Conservation (phyloP, 1,140 invertebrate genomes). For the Apis dorsata region DNA sequence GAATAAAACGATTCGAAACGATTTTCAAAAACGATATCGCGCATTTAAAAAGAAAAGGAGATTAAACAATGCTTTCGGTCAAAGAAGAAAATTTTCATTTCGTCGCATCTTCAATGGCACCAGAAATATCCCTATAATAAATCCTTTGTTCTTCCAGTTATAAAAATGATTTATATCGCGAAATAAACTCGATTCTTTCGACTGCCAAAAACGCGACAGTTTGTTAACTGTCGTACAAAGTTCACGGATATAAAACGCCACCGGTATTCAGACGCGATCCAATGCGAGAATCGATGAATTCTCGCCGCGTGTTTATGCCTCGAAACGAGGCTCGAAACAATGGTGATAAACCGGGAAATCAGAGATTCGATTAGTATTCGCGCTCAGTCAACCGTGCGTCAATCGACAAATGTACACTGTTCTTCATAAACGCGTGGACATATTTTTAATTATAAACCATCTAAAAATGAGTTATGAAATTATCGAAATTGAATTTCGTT, state of each 20-base stretch:
- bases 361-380: conserved; percentile 27
- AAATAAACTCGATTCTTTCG: background rate
- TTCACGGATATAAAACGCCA: background rate
- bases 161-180: background rate
- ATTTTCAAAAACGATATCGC: no score
- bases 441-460: no score
- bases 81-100: no score
- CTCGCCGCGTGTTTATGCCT: background rate
- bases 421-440: no score
- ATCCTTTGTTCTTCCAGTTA: no score
- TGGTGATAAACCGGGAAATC: conserved; percentile 1
- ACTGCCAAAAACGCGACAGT: background rate
- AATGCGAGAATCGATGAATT: background rate
- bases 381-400: background rate
- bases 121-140: no score
- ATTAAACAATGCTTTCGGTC: no score
- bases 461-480: no score
- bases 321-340: conserved; percentile 2
- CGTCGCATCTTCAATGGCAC: no score
- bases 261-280: background rate
- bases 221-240: background rate
- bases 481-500: no score
- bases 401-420: background rate
- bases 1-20: no score
- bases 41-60: no score